These are phyloP conservation scores for Aplidium turbinatum DNA, from an alignment of 23 tunicate genomes.

Conservation along the genomic window DNA sequence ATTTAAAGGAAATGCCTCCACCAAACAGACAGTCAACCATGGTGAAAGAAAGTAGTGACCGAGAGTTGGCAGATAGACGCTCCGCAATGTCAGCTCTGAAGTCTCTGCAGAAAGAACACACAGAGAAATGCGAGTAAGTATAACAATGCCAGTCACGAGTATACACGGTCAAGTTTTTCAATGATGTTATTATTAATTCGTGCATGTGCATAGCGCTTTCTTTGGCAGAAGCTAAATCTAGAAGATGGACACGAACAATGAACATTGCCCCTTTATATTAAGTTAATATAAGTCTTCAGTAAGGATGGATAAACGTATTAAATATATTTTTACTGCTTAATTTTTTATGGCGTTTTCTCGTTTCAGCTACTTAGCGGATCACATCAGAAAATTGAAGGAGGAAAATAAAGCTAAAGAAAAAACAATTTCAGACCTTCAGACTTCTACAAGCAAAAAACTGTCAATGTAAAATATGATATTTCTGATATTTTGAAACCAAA, in stretches of 20 bases:
- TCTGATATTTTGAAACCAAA: too few relatives aligned
- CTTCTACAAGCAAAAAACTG: neutral
- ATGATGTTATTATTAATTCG: too few relatives aligned
- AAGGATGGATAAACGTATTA: neutral
- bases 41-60: too few relatives aligned
- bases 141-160: too few relatives aligned
- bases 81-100: slow-evolving; percentile 62
- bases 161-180: too few relatives aligned
- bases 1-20: too few relatives aligned
- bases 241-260: too few relatives aligned
- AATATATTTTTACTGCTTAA: neutral
- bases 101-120: slow-evolving; percentile 58
- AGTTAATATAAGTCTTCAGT: neutral
- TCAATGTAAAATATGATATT: too few relatives aligned
- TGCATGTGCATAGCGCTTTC: too few relatives aligned
- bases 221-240: too few relatives aligned
- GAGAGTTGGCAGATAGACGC: slow-evolving; percentile 3
- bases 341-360: neutral
- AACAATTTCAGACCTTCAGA: slow-evolving; percentile 32
- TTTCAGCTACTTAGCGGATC: slow-evolving; percentile 54
- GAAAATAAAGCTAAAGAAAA: slow-evolving; percentile 57
- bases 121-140: slow-evolving; percentile 58
- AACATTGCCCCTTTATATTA: too few relatives aligned
- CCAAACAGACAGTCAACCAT: too few relatives aligned
- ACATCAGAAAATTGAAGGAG: slow-evolving; percentile 58